Base-by-base conservation (phyloP, 2,113 vertebrate genomes). In the Centropristis striata region DNA sequence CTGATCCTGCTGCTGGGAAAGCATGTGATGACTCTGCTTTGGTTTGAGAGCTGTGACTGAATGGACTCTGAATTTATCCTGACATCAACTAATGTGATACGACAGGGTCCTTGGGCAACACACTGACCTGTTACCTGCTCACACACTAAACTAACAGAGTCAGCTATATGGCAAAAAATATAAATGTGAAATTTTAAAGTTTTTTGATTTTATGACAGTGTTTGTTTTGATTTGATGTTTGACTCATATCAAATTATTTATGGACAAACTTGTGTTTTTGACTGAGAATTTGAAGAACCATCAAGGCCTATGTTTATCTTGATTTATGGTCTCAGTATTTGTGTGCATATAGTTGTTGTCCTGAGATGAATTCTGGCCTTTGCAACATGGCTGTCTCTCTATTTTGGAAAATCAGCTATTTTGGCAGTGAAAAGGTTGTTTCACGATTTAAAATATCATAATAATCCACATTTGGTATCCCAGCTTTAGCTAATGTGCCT, bases 71-170 rank as follows among this genome's bases (percentile, higher is more conserved):
- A 25, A 10, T 63, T 49, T 42, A 78, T 71, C 49, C 23, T 23
- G 36, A 21, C 20, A 73, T 49, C 1, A 25, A 15, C 53, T 80
- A 66, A 86, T 80, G 66, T 27, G 69, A 71, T 39, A 13, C 47
- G 84, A 85, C 80, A 84, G 44, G 49, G 2, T 55, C 76, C 58
- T 50, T 25, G 63, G 78, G 85, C 60, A 47, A 47, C 0, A 25
- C 20, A 14, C 50, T 54, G 79, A 81, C 67, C 81, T 64, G 75
- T 50, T 76, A 85, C 80, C 84, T 85, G 66, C 61, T 53, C 71
- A 70, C 49, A 71, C 21, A 36, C 44, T 25, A 2, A 41, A 70
- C n/a, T n/a, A 5, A 42, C 15, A 66, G 36, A 50, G 51, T 71
- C 64, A 64, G 41, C 27, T 27, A 71, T 61, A 68, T 13, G 37